These are phyloP conservation scores for Agrilus biguttatus DNA, from an alignment of 2,888 invertebrate genomes.

Conservation along the genomic window DNA sequence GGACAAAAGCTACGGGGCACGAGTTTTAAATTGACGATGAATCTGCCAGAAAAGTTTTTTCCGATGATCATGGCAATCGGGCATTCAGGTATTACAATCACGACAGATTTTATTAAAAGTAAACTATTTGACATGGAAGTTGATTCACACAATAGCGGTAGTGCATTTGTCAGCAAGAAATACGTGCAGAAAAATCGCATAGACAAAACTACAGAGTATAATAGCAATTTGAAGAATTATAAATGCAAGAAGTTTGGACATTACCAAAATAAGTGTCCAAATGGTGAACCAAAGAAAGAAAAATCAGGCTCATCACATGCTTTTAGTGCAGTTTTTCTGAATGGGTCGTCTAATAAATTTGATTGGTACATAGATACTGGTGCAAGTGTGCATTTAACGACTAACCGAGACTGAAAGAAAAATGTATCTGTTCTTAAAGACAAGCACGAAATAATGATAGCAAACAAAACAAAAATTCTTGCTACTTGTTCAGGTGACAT, in stretches of 20 bases:
- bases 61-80: slow-evolving; percentile 12
- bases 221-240: slow-evolving; percentile 1
- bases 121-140: slow-evolving; percentile 7
- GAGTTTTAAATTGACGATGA: too few species aligned
- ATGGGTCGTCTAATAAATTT: slow-evolving; percentile 10
- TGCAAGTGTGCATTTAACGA: slow-evolving; percentile 15
- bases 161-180: slow-evolving; percentile 2
- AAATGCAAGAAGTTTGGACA: slow-evolving; percentile 9
- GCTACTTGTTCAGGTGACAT: slow-evolving; percentile 3
- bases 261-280: slow-evolving; percentile 6
- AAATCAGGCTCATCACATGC: slow-evolving; percentile 5
- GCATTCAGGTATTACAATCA: slow-evolving; percentile 8
- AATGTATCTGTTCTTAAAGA: not conserved
- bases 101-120: slow-evolving; percentile 8
- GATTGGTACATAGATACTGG: slow-evolving; percentile 18
- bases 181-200: too few species aligned
- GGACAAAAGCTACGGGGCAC: slow-evolving; percentile 5
- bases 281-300: slow-evolving; percentile 1
- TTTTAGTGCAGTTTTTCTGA: slow-evolving; percentile 15
- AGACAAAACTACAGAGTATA: too few species aligned
- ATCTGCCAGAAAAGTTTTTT: slow-evolving; percentile 8
- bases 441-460: slow-evolving; percentile 5
- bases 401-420: slow-evolving; percentile 6
- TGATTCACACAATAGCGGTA: not conserved
- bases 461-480: slow-evolving; percentile 3